Base-by-base conservation (phyloP, 2,113 vertebrate species). In the Psephotus haematonotus region DNA sequence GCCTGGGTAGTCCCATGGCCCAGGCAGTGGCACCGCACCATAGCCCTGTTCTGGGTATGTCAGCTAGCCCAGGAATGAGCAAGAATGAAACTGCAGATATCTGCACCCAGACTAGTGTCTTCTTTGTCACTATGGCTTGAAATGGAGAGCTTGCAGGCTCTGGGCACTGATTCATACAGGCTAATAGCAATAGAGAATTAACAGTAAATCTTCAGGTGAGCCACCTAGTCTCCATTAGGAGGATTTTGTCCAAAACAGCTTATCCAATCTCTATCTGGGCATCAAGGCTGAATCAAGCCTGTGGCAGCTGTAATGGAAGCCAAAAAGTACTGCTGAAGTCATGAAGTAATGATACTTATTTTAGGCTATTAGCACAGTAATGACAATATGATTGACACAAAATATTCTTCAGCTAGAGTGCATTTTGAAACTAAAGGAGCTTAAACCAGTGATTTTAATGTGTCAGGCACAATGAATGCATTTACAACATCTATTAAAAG, bases 401-500 rank as follows among this genome's bases (percentile, higher is more conserved):
- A 88, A 93, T 75, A 93, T 19, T 81, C 44, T 78, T 94, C 47
- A 90, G 27, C 46, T 59, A 83, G 39, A 92, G 43, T 17, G 47
- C 50, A 81, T 75, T 83, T 90, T 44, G 46, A 75, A 96, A 86
- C 64, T 55, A 82, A 87, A 86, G 39, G 64, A 93, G 78, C 71
- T 95, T 90, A 95, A 89, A 82, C 27, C 31, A 80, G 39, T 53
- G 82, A 35, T 86, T 92, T 83, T 86, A 94, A 92, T 64, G 41
- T 78, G 60, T 72, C 52, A 81, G 55, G 20, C 46, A 86, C 64
- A 95, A 86, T 44, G 72, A 90, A 75, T 68, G 29, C 88, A 90
- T 95, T 95, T 94, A 94, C 86, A 95, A 41, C 55, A 60, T 62
- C 88, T 90, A 81, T 95, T 94, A 95, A 95, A 95, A 93, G 75